Conservation (phyloP, 2,888 invertebrate genomes). For the Cremastobaeus sp. region DNA sequence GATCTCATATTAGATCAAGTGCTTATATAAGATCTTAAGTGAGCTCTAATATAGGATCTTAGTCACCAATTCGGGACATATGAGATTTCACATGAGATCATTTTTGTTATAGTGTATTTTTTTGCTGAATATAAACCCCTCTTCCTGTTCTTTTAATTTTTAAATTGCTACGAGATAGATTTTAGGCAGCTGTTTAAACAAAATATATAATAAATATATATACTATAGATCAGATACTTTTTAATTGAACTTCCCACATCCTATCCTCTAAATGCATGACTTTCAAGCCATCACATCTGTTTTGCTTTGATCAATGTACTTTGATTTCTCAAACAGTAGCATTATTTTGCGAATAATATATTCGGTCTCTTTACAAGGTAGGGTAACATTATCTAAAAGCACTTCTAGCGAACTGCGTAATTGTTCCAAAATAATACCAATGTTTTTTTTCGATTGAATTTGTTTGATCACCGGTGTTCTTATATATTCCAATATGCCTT, state of each 20-base stretch:
- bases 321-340: constrained; percentile 19
- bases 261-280: neutral
- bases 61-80: too few relatives aligned
- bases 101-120: too few relatives aligned
- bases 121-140: too few relatives aligned
- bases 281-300: neutral
- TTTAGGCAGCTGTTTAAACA: too few relatives aligned
- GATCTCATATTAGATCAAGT: too few relatives aligned
- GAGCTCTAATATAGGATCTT: too few relatives aligned
- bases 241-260: neutral
- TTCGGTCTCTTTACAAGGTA: constrained; percentile 26
- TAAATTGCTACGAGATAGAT: too few relatives aligned
- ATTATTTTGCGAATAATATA: constrained; percentile 22
- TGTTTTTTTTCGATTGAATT: constrained; percentile 6
- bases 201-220: too few relatives aligned
- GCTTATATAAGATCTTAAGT: too few relatives aligned
- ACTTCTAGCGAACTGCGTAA: constrained; percentile 9
- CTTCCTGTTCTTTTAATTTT: neutral
- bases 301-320: neutral
- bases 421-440: neutral
- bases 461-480: neutral
- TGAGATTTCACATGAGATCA: too few relatives aligned
- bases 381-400: neutral
- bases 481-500: constrained; percentile 6
- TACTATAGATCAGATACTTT: too few relatives aligned